These are phyloP conservation scores for Parotia lawesii DNA, from an alignment of 2,113 vertebrate species.

Conservation along the genomic window DNA sequence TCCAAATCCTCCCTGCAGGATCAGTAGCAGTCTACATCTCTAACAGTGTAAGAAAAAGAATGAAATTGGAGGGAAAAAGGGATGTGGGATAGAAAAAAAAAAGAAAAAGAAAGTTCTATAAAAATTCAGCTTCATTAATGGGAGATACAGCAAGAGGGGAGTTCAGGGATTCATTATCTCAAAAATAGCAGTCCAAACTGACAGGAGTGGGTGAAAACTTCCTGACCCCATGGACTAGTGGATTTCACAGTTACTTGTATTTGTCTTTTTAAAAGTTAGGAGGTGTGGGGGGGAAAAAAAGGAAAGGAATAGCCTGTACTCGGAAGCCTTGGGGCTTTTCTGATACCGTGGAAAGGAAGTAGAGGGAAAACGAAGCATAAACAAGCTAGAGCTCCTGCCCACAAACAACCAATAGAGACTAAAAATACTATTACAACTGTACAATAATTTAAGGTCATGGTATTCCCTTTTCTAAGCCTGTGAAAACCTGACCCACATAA, in stretches of 20 bases:
- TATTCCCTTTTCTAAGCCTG: constrained; percentile 58
- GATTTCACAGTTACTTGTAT: constrained; percentile 20
- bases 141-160: constrained; percentile 11
- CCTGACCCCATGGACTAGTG: constrained; percentile 28
- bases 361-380: constrained; percentile 43
- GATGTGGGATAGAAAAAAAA: neutral
- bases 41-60: neutral
- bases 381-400: constrained; percentile 59
- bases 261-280: constrained; percentile 38
- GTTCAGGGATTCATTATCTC: constrained; percentile 63
- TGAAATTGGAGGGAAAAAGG: neutral
- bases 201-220: constrained; percentile 45
- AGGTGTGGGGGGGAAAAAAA: neutral
- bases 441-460: constrained; percentile 72
- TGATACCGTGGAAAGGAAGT: neutral
- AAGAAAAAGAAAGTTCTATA: neutral
- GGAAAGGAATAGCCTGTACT: constrained; percentile 17
- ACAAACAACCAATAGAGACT: constrained; percentile 66
- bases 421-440: constrained; percentile 62
- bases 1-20: neutral
- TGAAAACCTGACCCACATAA: constrained; percentile 64
- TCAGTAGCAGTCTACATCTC: neutral
- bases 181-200: constrained; percentile 46
- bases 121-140: constrained; percentile 36
- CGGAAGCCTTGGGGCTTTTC: constrained; percentile 59